Percentiles rank a stretch among this genome's conserved stretches.
Evolutionary conservation across 2,113 vertebrate species (phyloP).

Genomic region (Collichthys lucidus): DNA sequence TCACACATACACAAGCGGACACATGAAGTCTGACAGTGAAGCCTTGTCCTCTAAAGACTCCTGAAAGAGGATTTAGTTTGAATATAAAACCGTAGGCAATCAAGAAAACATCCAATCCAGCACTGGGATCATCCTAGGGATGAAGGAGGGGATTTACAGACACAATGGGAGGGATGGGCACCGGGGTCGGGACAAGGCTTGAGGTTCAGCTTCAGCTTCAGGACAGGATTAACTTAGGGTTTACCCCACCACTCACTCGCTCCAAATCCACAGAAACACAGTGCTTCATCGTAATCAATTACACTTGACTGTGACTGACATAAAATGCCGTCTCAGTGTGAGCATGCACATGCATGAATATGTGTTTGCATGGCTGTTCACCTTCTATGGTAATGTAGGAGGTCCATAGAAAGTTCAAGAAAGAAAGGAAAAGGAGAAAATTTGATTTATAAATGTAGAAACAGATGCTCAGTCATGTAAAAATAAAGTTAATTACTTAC

Average conservation of each 20-base stretch:
- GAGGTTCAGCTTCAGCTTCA: constrained; percentile 54
- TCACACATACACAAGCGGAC: constrained; percentile 18
- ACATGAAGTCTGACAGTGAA: constrained; percentile 60
- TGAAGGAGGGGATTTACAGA: constrained; percentile 71
- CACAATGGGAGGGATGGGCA: constrained; percentile 46
- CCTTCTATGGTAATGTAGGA: background rate
- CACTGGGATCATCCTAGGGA: constrained; percentile 62
- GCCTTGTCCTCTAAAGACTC: constrained; percentile 66
- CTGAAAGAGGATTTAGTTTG: constrained; percentile 75
- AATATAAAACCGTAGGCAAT: constrained; percentile 68
- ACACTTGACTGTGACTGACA: constrained; percentile 22
- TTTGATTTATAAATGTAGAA: background rate
- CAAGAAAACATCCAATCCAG: constrained; percentile 71
- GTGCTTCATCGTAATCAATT: constrained; percentile 37
- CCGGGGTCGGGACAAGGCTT: constrained; percentile 10
- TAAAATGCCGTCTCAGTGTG: constrained; percentile 6
- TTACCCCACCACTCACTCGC: constrained; percentile 31
- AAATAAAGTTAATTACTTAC: no score
- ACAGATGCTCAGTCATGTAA: background rate
- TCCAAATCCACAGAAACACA: constrained; percentile 15
- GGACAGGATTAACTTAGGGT: constrained; percentile 57
- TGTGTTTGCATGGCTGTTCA: background rate
- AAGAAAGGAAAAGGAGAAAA: background rate
- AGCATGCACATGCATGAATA: background rate
- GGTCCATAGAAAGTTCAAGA: background rate